Conservation (phyloP, 2,797 vertebrate genomes). For the Sebastes taczanowskii region DNA sequence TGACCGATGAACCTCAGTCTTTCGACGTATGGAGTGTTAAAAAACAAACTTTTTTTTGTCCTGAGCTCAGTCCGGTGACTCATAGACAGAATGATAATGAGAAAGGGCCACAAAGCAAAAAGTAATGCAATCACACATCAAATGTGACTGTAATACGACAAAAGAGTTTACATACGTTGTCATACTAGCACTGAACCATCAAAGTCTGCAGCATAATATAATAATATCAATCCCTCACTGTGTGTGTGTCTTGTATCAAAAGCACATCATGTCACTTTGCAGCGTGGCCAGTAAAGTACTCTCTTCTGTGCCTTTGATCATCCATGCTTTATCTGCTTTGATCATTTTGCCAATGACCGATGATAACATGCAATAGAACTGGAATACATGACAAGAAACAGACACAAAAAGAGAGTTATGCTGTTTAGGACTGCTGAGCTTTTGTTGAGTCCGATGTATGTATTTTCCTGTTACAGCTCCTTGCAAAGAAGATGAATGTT, state of each 20-base stretch:
- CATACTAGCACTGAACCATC: constrained; percentile 56
- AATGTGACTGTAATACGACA: background rate
- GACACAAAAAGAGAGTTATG: background rate
- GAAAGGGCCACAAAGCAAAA: background rate
- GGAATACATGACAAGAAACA: constrained; percentile 20
- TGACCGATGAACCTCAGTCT: background rate
- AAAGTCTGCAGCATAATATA: constrained; percentile 34
- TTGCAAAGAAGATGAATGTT: constrained; percentile 14
- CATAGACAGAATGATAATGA: constrained; percentile 6
- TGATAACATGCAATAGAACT: constrained; percentile 32
- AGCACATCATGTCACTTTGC: constrained; percentile 9
- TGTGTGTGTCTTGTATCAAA: constrained; percentile 19
- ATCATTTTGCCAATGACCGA: constrained; percentile 32
- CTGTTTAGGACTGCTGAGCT: background rate
- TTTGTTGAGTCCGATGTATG: constrained; percentile 3
- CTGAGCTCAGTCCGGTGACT: background rate
- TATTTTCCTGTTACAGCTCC: constrained; percentile 6
- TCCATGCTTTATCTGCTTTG: constrained; percentile 33
- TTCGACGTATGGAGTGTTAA: background rate
- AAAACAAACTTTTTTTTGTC: constrained; percentile 12
- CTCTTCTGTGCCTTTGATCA: constrained; percentile 28
- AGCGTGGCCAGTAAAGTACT: constrained; percentile 16
- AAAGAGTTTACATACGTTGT: constrained; percentile 22
- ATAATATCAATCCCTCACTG: constrained; percentile 15
- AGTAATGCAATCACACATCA: constrained; percentile 10